phyloP scores from a whole-genome alignment of 2,797 vertebrate species.

The Gymnothorax javanicus region DNA sequence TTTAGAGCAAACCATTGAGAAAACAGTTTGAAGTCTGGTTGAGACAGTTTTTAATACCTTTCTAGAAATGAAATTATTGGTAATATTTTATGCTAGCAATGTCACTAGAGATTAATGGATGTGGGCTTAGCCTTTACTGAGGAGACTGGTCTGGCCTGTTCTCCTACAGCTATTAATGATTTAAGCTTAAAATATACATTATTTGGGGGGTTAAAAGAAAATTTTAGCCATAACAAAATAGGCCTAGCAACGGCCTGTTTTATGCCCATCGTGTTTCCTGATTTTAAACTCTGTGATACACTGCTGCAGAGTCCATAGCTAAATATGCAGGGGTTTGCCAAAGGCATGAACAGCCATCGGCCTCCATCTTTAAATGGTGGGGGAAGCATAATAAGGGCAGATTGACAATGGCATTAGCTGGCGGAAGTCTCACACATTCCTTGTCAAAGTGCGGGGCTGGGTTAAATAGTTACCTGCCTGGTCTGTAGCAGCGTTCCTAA shows the following conservation, averaged over 20 bases:
- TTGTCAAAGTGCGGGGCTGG: background rate
- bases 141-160: too few species aligned
- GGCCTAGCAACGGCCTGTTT: too few species aligned
- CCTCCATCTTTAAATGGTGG: background rate
- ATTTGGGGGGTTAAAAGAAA: too few species aligned
- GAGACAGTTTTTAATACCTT: background rate
- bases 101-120: too few species aligned
- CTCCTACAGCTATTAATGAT: too few species aligned
- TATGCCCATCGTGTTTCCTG: background rate
- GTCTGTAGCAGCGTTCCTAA: constrained; percentile 10
- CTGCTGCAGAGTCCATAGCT: background rate
- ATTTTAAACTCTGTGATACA: background rate
- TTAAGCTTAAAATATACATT: too few species aligned
- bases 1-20: background rate
- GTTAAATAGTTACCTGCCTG: constrained; percentile 26
- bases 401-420: constrained; percentile 12
- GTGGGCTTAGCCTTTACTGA: too few species aligned
- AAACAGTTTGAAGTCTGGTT: background rate
- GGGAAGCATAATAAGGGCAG: background rate
- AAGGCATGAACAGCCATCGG: background rate
- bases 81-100: background rate
- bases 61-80: background rate
- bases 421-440: constrained; percentile 8
- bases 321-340: background rate
- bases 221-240: too few species aligned